Evolutionary conservation across 2,888 invertebrate genomes (phyloP), one percentile per base, ranked within the genome.

Genomic region (Chelonus formosanus): DNA sequence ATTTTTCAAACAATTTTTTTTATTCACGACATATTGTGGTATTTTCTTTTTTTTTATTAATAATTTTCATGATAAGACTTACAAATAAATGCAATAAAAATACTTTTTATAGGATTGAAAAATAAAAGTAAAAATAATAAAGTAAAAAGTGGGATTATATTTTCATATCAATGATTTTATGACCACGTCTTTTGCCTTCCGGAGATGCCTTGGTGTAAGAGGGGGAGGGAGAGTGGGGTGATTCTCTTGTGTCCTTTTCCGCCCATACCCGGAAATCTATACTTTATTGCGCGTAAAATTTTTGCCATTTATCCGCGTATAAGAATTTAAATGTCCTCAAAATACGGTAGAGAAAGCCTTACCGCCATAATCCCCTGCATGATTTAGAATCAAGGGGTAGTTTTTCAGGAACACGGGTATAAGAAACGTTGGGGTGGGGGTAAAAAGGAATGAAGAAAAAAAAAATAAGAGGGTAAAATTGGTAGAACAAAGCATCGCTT

Each of bases 91-190:
- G 20, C 20, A 3, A 40, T 5, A 6, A 40, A 40, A 40, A 40
- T 5, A 55, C 50, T 5, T 8, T 32, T 34, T 7, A 52, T 4
- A 32, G 7, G 34, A 32, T 34, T 34, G 48, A 20, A 8, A 20
- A 20, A 32, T 5, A 52, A 8, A 8, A 31, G 45, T 5, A 62
- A 62, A 32, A 52, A 44, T 20, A 8, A 44, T 34, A 43, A 32
- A 52, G 43, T 52, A 61, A 68, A 44, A 64, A 58, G 70, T 71
- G 65, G 69, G 75, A 77, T 77, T 78, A 79, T 82, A 83, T 83
- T 84, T 84, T 84, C 82, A 84, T 84, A 83, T 84, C 84, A 84
- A 84, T 84, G 83, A 84, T 84, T 84, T 84, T 84, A 84, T 79
- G 83, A 84, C 80, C 82, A 68, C 63, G 67, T 71, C 67, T 67